phyloP scores from a whole-genome alignment of 2,797 vertebrate genomes.

The Urocyon cinereoargenteus region DNA sequence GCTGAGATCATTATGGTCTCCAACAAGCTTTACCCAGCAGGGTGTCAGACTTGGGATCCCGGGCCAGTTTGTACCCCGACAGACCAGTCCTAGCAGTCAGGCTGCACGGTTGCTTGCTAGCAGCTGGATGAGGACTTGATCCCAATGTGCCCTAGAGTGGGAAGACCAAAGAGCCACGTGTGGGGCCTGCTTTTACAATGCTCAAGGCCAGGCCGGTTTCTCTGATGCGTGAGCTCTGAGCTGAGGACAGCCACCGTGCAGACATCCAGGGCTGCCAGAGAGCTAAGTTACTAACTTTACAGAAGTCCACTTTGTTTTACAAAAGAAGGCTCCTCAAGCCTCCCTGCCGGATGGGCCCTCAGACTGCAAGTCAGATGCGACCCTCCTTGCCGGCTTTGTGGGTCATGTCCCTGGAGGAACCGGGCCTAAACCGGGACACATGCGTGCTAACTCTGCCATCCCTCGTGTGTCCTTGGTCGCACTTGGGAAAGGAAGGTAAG shows the following conservation, averaged over 20 bases:
- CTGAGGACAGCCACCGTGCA: not conserved
- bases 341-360: not conserved
- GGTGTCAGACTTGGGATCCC: not conserved
- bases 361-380: not conserved
- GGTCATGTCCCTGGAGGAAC: no score
- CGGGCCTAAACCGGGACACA: not conserved
- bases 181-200: not conserved
- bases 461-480: not conserved
- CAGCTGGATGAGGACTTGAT: not conserved
- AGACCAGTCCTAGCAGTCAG: not conserved
- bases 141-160: not conserved
- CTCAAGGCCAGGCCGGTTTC: not conserved
- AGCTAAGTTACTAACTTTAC: not conserved
- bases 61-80: not conserved
- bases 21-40: not conserved
- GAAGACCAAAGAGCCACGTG: not conserved
- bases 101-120: not conserved
- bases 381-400: not conserved
- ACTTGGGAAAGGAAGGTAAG: slow-evolving; percentile 31
- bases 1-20: not conserved
- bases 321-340: not conserved
- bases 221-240: not conserved
- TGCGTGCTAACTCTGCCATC: not conserved
- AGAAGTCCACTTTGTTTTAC: not conserved
- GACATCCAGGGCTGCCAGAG: not conserved